Conservation (phyloP, 2,113 vertebrate genomes). For the Salvelinus namaycush region DNA sequence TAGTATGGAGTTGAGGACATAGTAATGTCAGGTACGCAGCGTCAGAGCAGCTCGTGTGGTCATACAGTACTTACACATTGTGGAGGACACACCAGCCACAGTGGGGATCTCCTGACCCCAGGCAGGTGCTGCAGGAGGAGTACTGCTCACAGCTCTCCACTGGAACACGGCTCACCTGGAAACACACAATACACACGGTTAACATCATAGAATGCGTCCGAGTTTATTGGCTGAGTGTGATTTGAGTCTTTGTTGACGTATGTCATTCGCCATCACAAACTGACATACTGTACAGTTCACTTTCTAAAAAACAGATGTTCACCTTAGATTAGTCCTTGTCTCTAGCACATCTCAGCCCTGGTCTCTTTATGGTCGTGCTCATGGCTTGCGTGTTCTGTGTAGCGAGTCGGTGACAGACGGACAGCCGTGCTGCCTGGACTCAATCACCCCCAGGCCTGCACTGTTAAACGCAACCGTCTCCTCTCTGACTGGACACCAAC, state of each 20-base stretch:
- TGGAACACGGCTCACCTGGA: conserved; percentile 86
- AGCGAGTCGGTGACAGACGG: background rate
- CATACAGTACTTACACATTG: conserved; percentile 83
- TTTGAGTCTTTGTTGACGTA: too few species aligned
- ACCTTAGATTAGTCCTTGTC: too few species aligned
- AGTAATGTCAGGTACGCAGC: too few species aligned
- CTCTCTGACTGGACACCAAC: background rate
- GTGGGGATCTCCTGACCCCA: conserved; percentile 93
- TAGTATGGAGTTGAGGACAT: too few species aligned
- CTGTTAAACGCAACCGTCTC: background rate
- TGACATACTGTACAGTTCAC: too few species aligned
- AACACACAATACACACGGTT: conserved; percentile 31
- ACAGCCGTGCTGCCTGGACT: background rate
- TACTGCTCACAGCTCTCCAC: conserved; percentile 96
- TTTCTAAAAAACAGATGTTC: too few species aligned
- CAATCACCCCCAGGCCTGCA: background rate
- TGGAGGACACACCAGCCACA: conserved; percentile 97
- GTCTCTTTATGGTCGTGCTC: background rate
- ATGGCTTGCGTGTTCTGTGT: background rate
- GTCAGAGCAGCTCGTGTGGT: background rate
- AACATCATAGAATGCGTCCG: background rate
- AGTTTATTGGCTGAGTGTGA: too few species aligned
- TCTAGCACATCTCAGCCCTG: too few species aligned
- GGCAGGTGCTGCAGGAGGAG: conserved; percentile 83
- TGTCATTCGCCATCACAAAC: too few species aligned